Evolutionary conservation across 2,797 vertebrate species (phyloP).

Genomic region (Rhinatrema bivittatum): DNA sequence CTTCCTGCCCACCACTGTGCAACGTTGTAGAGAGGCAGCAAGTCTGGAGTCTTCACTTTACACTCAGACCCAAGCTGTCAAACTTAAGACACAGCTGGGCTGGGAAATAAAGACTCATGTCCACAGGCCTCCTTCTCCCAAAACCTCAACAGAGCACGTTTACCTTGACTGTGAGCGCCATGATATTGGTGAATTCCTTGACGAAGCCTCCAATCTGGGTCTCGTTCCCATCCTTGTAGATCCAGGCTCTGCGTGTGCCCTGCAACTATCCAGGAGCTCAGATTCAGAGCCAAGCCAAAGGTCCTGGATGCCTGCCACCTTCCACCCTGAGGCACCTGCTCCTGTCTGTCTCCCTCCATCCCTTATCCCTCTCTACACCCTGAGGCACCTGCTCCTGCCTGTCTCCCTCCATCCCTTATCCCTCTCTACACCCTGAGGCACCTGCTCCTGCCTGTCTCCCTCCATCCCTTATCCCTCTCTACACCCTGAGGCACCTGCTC

Average conservation of each 20-base stretch:
- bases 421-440: neutral
- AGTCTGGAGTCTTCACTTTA: too few relatives aligned
- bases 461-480: neutral
- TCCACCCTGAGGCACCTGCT: too few relatives aligned
- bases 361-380: neutral
- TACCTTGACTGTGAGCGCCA: constrained; percentile 37
- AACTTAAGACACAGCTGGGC: too few relatives aligned
- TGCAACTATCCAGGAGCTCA: neutral
- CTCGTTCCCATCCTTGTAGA: constrained; percentile 19
- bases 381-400: neutral
- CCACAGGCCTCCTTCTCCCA: too few relatives aligned
- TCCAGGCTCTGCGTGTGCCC: constrained; percentile 10
- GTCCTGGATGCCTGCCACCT: too few relatives aligned
- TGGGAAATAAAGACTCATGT: too few relatives aligned
- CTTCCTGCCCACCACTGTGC: too few relatives aligned
- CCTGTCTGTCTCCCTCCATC: too few relatives aligned
- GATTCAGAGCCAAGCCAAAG: neutral
- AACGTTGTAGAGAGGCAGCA: too few relatives aligned
- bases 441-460: neutral
- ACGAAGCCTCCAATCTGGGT: constrained; percentile 30
- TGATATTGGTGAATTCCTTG: constrained; percentile 29
- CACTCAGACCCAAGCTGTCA: too few relatives aligned
- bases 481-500: neutral
- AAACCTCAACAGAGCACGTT: too few relatives aligned
- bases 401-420: neutral